Conservation (phyloP, 2,888 invertebrate species). For the Agrotis puta region DNA sequence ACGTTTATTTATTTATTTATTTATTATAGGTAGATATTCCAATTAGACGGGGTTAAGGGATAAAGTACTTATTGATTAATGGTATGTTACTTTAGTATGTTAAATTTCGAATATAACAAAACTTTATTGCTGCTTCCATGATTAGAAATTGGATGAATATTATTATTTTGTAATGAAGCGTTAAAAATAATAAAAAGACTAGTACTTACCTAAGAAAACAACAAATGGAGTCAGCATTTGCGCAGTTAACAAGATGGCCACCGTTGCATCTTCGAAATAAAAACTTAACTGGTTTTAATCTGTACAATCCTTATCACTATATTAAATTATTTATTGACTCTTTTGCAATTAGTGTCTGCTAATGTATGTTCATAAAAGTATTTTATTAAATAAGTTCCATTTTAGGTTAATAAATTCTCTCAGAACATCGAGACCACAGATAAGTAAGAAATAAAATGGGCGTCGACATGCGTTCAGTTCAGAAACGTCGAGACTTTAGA, state of each 20-base stretch:
- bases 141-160: slow-evolving; percentile 1
- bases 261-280: slow-evolving; percentile 44
- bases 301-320: slow-evolving; percentile 21
- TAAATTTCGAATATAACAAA: background rate
- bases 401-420: slow-evolving; percentile 42
- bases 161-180: background rate
- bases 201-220: slow-evolving; percentile 43
- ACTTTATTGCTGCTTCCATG: background rate
- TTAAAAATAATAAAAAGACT: background rate
- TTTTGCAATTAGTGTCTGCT: background rate
- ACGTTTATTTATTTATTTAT: too few species aligned
- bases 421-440: slow-evolving; percentile 56
- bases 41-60: background rate
- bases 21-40: background rate
- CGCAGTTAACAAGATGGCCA: slow-evolving; percentile 65
- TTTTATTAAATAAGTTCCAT: slow-evolving; percentile 26
- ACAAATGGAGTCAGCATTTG: slow-evolving; percentile 34
- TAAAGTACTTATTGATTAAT: background rate
- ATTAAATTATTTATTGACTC: background rate
- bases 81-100: background rate
- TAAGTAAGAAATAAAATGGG: slow-evolving; percentile 27
- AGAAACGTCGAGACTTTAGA: background rate
- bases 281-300: slow-evolving; percentile 58
- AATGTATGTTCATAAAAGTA: slow-evolving; percentile 29
- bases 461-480: slow-evolving; percentile 34